These are phyloP conservation scores for Ruditapes philippinarum DNA, from an alignment of 1,140 invertebrate genomes.

Conservation along the genomic window DNA sequence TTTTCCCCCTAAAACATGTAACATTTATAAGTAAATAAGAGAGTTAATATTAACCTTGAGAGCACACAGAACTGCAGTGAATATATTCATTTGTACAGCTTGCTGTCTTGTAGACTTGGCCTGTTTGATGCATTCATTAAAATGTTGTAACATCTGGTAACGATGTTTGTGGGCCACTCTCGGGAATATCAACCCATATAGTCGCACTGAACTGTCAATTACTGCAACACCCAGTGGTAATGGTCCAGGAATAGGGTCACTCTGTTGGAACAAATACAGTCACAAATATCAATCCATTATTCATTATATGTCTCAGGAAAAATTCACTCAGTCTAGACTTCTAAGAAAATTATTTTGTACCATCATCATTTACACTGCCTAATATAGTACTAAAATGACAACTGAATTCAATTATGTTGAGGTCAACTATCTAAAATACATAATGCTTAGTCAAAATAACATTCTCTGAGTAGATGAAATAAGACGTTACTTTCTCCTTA, in stretches of 20 bases:
- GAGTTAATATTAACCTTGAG: constrained; percentile 89
- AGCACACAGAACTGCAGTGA: constrained; percentile 96
- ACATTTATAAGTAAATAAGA: constrained; percentile 1
- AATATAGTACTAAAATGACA: no score
- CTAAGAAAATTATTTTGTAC: no score
- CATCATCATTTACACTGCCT: no score
- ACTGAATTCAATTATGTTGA: no score
- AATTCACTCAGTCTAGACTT: no score
- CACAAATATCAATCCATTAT: background rate
- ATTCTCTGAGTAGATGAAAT: no score
- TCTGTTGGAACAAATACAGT: constrained; percentile 72
- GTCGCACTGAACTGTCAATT: constrained; percentile 95
- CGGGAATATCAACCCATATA: constrained; percentile 98
- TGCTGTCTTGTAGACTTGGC: constrained; percentile 97
- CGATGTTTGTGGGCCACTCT: constrained; percentile 97
- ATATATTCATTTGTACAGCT: constrained; percentile 98
- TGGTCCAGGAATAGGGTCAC: constrained; percentile 91
- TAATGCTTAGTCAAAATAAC: no score
- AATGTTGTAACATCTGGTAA: constrained; percentile 98
- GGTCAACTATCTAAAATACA: no score
- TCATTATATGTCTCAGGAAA: background rate
- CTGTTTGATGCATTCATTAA: constrained; percentile 96
- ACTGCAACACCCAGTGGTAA: constrained; percentile 98
- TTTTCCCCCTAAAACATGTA: no score
- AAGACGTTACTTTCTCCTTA: no score